Evolutionary conservation across 2,113 vertebrate species (phyloP).

Genomic region (Synchiropus splendidus): DNA sequence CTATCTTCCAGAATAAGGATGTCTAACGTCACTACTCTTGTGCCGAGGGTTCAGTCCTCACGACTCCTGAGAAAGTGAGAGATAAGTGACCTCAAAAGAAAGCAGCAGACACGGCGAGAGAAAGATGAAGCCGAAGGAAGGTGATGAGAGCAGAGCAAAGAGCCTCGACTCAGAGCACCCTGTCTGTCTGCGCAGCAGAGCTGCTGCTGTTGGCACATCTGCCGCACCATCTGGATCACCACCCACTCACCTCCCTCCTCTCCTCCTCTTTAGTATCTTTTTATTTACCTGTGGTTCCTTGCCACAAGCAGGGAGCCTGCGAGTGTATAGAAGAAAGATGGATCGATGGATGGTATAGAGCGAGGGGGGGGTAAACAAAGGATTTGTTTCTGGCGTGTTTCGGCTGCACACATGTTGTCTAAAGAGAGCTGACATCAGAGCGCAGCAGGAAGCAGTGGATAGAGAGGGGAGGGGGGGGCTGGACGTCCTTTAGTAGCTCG

Average conservation of each 20-base stretch:
- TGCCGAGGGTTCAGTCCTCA: no score
- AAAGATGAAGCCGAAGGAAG: no score
- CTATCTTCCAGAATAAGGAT: no score
- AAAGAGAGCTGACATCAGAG: slow-evolving; percentile 99
- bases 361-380: slow-evolving; percentile 69
- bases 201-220: slow-evolving; percentile 95
- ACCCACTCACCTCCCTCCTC: background rate
- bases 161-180: no score
- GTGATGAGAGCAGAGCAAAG: no score
- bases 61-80: no score
- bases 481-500: slow-evolving; percentile 88
- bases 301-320: slow-evolving; percentile 87
- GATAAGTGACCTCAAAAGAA: no score
- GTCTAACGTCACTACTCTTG: no score
- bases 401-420: slow-evolving; percentile 98
- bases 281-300: slow-evolving; percentile 97
- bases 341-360: slow-evolving; percentile 3
- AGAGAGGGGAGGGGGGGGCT: slow-evolving; percentile 55
- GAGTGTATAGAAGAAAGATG: slow-evolving; percentile 83
- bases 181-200: slow-evolving; percentile 41
- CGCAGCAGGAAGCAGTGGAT: slow-evolving; percentile 89
- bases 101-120: no score
- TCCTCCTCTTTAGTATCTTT: slow-evolving; percentile 60
- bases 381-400: slow-evolving; percentile 90
- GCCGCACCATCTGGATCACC: slow-evolving; percentile 94